phyloP scores from a whole-genome alignment of 2,888 invertebrate genomes.

The Sinhomidia bicolor region DNA sequence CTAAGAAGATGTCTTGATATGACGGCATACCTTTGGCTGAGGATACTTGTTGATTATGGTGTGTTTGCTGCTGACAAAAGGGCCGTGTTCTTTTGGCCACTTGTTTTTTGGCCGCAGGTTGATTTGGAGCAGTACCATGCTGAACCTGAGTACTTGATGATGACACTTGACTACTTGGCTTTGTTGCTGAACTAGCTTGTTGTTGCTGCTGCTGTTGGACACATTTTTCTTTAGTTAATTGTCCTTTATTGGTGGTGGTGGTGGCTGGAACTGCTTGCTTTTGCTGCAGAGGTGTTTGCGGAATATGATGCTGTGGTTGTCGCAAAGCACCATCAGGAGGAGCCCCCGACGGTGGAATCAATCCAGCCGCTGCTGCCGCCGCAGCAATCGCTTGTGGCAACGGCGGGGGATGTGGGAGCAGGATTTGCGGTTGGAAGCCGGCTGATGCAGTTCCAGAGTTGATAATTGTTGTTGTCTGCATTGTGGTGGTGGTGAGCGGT shows the following conservation, averaged over 20 bases:
- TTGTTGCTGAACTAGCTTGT: constrained; percentile 40
- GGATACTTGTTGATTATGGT: constrained; percentile 45
- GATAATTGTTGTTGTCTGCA: constrained; percentile 79
- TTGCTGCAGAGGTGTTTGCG: constrained; percentile 75
- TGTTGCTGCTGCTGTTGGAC: constrained; percentile 60
- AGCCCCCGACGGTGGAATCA: constrained; percentile 75
- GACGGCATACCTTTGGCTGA: constrained; percentile 47
- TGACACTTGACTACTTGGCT: constrained; percentile 59
- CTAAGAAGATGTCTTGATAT: neutral
- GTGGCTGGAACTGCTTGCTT: constrained; percentile 43
- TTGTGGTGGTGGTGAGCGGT: constrained; percentile 80
- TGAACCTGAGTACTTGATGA: constrained; percentile 51
- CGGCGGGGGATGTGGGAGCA: constrained; percentile 81
- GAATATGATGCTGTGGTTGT: constrained; percentile 53
- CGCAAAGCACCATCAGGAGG: constrained; percentile 65
- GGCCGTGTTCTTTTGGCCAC: constrained; percentile 79
- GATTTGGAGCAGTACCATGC: constrained; percentile 43
- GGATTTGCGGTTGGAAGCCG: constrained; percentile 77
- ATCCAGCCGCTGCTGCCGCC: constrained; percentile 82
- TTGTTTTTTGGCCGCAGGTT: constrained; percentile 75
- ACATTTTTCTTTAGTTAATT: constrained; percentile 64
- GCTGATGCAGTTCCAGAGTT: constrained; percentile 70
- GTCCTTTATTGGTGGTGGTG: constrained; percentile 64
- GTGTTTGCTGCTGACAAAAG: constrained; percentile 74
- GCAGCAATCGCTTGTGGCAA: constrained; percentile 81